Evolutionary conservation across 64 coral and sea anemone genomes (phyloP).

Genomic region (Stylophora pistillata): DNA sequence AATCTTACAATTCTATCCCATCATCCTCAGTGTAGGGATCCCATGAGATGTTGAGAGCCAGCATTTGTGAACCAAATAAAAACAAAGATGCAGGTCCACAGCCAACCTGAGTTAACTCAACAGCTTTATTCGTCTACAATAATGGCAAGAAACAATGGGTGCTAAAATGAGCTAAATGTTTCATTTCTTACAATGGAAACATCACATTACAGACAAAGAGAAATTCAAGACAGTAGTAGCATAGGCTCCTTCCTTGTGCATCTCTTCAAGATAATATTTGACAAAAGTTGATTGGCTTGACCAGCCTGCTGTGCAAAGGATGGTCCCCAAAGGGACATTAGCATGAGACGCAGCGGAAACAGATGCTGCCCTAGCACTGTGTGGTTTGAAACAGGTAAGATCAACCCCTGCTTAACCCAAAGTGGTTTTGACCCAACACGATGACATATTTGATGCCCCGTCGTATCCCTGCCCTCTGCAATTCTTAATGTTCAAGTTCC

Average conservation of each 20-base stretch:
- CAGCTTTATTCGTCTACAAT: no score
- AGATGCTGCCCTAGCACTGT: conserved; percentile 43
- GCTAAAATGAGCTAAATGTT: no score
- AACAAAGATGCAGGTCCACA: not conserved
- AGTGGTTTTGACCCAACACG: conserved; percentile 25
- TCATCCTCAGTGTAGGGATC: conserved; percentile 20
- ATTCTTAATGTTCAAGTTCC: conserved; percentile 2
- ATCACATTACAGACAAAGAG: not conserved
- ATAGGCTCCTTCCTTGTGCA: not conserved
- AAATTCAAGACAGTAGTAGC: conserved; percentile 4
- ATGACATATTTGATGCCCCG: conserved; percentile 52
- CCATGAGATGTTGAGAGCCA: conserved; percentile 24
- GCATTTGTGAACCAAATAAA: conserved; percentile 13
- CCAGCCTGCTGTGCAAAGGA: conserved; percentile 38
- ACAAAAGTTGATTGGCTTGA: conserved; percentile 10
- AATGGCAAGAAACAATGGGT: no score
- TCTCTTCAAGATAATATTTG: conserved; percentile 5
- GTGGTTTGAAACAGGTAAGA: conserved; percentile 22
- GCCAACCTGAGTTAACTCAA: no score
- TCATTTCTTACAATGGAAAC: not conserved
- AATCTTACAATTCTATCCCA: not conserved
- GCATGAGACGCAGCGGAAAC: conserved; percentile 30
- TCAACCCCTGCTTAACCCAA: conserved; percentile 9
- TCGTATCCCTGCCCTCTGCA: conserved; percentile 37
- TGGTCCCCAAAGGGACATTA: conserved; percentile 37